Evolutionary conservation across 2,113 vertebrate species (phyloP), one percentile per base, ranked within the genome.

Genomic region (Gobio gobio): DNA sequence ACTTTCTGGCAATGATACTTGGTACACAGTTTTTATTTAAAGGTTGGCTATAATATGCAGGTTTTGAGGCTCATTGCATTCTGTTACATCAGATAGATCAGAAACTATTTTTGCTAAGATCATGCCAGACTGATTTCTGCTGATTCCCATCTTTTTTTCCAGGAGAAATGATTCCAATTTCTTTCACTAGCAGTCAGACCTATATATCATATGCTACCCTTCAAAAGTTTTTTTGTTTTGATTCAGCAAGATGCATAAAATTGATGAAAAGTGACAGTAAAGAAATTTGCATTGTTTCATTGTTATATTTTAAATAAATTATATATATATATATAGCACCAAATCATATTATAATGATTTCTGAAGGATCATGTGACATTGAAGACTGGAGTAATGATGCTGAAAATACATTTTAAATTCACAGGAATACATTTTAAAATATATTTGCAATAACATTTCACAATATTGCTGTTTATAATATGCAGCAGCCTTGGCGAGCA

Each of bases 11-110:
- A 26, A 63, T 26, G 24, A n/a, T 63, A 12, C 20, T 72, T 73
- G 29, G 29, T 29, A 29, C 10, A 43, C 20, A 43, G 22, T 73
- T 47, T 73, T 47, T 49, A 74, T 74, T 47, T 47, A 79, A 47
- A 78, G 9, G 4, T 3, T 36, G 26, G 47, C 24, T 76, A 51
- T 76, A 18, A 76, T 54, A 54, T 56, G 18, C 20, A n/a, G 20
- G 9, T 10, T 61, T 16, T 18, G 3, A 54, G 24, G 13, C 14
- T 54, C 29, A 76, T 79, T 79, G 36, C 36, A 45, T 63, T 79
- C 13, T 18, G n/a, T 79, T 79, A 40, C 49, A 36, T 77, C 75
- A 77, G 75, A 58, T 18, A 58, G 75, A 58, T 26, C 22, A 36
- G 2, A 56, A 33, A 20, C 49, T 22, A 4, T 22, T 2, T 77